These are phyloP conservation scores for Euphysa ruthae DNA, from an alignment of 30 jellyfish, hydroid and myxozoan species.

Conservation along the genomic window DNA sequence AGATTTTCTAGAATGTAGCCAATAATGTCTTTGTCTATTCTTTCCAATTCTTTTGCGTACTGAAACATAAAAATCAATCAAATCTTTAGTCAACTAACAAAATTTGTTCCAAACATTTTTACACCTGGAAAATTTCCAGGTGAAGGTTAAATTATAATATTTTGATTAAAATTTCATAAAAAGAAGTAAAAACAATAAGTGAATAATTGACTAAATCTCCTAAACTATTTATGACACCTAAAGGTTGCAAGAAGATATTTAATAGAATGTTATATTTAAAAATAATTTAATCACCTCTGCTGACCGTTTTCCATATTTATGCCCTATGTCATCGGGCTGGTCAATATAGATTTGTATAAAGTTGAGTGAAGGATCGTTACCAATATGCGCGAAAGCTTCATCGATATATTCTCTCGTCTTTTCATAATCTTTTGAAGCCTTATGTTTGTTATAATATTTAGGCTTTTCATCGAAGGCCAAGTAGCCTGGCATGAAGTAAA, in stretches of 20 bases:
- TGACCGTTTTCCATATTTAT: constrained; percentile 2
- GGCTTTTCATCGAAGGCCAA: constrained; percentile 14
- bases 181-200: too few relatives aligned
- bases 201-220: too few relatives aligned
- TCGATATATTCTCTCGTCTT: constrained; percentile 1
- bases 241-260: too few relatives aligned
- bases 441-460: not conserved
- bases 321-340: constrained; percentile 15
- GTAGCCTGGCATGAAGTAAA: constrained; percentile 13
- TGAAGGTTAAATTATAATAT: too few relatives aligned
- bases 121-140: too few relatives aligned
- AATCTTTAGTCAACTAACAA: too few relatives aligned
- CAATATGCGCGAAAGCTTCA: not conserved
- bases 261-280: too few relatives aligned
- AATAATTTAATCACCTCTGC: too few relatives aligned
- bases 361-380: constrained; percentile 15
- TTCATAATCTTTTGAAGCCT: not conserved
- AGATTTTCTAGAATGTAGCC: not conserved
- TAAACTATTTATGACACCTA: too few relatives aligned
- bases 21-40: not conserved
- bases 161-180: too few relatives aligned
- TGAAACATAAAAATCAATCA: not conserved
- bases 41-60: not conserved
- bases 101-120: too few relatives aligned
- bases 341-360: not conserved